phyloP scores from a whole-genome alignment of 2,113 vertebrate genomes.

The Lota lota region DNA sequence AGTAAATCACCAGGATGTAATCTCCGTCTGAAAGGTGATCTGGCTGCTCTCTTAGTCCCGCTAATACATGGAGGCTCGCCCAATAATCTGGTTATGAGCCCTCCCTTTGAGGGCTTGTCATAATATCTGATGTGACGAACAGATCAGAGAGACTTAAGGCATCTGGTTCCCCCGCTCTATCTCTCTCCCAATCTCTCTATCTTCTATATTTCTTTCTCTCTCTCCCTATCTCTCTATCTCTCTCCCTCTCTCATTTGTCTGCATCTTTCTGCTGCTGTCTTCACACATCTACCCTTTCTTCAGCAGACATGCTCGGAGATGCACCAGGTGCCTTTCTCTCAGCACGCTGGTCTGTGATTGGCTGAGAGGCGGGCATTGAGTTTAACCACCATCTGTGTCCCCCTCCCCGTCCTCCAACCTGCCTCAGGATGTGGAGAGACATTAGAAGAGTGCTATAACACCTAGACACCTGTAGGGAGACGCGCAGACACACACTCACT shows the following conservation, averaged over 20 bases:
- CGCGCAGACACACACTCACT: no score
- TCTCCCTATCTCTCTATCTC: no score
- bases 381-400: no score
- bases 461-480: no score
- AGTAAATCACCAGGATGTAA: slow-evolving; percentile 57
- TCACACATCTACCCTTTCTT: no score
- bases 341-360: no score
- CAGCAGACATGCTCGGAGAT: slow-evolving; percentile 24
- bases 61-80: slow-evolving; percentile 59
- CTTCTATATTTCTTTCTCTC: not conserved
- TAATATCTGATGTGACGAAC: slow-evolving; percentile 69
- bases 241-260: no score
- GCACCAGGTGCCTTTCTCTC: slow-evolving; percentile 9
- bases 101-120: slow-evolving; percentile 52
- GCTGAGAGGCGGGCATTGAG: no score
- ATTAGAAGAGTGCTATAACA: no score
- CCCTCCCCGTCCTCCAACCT: no score
- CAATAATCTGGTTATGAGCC: slow-evolving; percentile 62
- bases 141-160: slow-evolving; percentile 34
- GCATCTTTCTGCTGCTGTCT: no score
- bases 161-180: slow-evolving; percentile 1
- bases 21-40: slow-evolving; percentile 44
- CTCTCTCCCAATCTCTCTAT: not conserved
- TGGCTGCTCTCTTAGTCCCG: slow-evolving; percentile 43
- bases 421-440: no score